phyloP scores from a whole-genome alignment of 2,113 vertebrate species.

The Salvelinus fontinalis region DNA sequence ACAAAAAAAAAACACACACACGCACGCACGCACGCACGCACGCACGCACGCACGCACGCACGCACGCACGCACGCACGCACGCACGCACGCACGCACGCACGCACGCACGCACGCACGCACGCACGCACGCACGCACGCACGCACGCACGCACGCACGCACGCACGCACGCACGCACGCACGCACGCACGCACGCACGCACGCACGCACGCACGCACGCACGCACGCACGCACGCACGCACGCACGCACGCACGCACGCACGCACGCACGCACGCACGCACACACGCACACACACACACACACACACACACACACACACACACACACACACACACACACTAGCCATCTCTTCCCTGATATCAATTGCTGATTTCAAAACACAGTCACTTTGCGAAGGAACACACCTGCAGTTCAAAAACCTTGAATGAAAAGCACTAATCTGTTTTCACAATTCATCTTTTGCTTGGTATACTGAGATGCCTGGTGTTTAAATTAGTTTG shows the following conservation, averaged over 20 bases:
- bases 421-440: no score
- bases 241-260: background rate
- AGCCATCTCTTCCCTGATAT: background rate
- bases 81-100: no score
- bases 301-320: background rate
- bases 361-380: background rate
- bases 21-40: background rate
- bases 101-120: background rate
- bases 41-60: background rate
- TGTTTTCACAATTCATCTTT: background rate
- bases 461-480: constrained; percentile 27
- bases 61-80: background rate
- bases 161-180: background rate
- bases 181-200: background rate
- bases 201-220: no score
- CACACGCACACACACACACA: background rate
- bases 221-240: no score
- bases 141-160: background rate
- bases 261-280: background rate
- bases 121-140: background rate
- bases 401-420: no score
- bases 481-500: background rate
- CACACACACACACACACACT: background rate
- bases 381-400: background rate
- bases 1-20: background rate